phyloP scores from a whole-genome alignment of 2,888 invertebrate species.

The Chrysodeixis includens region DNA sequence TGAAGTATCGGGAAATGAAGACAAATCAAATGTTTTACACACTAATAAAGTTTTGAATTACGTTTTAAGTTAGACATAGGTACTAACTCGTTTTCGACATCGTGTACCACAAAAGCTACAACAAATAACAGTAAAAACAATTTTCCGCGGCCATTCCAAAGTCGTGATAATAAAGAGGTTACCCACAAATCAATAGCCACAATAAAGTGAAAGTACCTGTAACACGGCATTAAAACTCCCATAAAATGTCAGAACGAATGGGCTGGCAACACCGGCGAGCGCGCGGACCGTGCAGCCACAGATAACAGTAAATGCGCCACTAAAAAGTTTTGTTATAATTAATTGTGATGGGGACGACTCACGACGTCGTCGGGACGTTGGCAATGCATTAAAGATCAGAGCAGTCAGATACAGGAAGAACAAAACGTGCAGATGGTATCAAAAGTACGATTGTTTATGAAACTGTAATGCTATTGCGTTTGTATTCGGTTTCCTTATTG shows the following conservation, averaged over 20 bases:
- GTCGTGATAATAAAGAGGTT: constrained; percentile 48
- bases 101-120: constrained; percentile 25
- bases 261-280: constrained; percentile 41
- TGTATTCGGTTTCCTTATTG: constrained; percentile 22
- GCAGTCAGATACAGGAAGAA: constrained; percentile 19
- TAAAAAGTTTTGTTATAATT: constrained; percentile 43
- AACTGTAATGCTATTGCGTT: neutral
- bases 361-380: constrained; percentile 40
- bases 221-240: constrained; percentile 50
- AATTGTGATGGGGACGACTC: constrained; percentile 37
- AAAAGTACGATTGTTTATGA: constrained; percentile 15
- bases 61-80: neutral
- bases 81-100: constrained; percentile 16
- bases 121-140: constrained; percentile 41
- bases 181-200: constrained; percentile 48
- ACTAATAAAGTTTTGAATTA: constrained; percentile 14
- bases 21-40: neutral
- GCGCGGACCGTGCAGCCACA: constrained; percentile 43
- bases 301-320: constrained; percentile 47
- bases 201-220: constrained; percentile 54
- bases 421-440: constrained; percentile 7
- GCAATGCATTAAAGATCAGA: constrained; percentile 50
- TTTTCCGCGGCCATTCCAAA: constrained; percentile 24
- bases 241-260: constrained; percentile 58
- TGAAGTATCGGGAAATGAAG: neutral